Evolutionary conservation across 2,797 vertebrate species (phyloP), one percentile per base, ranked within the genome.

Genomic region (Cirrhinus molitorella): DNA sequence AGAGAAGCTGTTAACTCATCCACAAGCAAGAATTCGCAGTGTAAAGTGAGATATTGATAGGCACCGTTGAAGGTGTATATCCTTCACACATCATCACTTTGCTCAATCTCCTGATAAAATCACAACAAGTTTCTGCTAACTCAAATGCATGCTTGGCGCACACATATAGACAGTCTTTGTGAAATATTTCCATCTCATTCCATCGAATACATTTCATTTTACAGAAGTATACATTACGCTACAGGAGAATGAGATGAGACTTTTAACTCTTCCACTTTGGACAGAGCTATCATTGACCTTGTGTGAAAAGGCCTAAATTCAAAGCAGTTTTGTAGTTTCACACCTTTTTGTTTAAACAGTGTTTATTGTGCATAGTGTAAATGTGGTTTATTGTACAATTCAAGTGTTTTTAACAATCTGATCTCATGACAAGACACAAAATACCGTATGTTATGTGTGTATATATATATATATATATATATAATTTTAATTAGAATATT

Each of bases 1-100:
- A 53, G 49, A 77, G 65, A 67, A 34, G 57, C 66, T 67, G 81
- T 86, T 84, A 84, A 82, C 61, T 79, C 79, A 34, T 85, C 66
- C 79, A 67, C n/a, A 85, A 71, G 79, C 23, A 31, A 80, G 16
- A n/a, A 5, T 78, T 81, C 57, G 31, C 47, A 34, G 59, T 80
- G 70, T 80, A 49, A 31, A 28, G 51, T 80, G 63, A 76, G 71
- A 68, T 51, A 85, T 49, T 66, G 81, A 84, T 66, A 79, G 82
- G 72, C 65, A 67, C 34, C 5, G 43, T 80, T 59, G 40, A 70
- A 57, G 47, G 55, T 40, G 63, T 67, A 16, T 61, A 31, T 72
- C 55, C 43, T 43, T 79, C 43, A 61, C 82, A 77, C 25, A 25
- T 79, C 72, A 34, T 66, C 25, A 77, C 17, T 65, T 57, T 57